Conservation (phyloP, 30 jellyfish, hydroid and myxozoan genomes). For the Haliclystus octoradiatus region DNA sequence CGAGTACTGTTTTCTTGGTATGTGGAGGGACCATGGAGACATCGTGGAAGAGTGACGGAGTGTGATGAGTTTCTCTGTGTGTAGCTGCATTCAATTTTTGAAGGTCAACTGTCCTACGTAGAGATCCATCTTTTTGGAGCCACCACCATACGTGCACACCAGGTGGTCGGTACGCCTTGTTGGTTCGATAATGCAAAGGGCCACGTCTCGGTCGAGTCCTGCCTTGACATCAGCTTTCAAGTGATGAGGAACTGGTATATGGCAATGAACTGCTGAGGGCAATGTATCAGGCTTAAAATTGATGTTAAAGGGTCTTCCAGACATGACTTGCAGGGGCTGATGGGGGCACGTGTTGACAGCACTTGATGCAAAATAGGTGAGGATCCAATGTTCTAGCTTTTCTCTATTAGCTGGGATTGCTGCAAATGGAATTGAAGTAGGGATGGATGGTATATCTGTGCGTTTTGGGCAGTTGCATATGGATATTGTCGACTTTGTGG, state of each 20-base stretch:
- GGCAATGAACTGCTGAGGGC: constrained; percentile 28
- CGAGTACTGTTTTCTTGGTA: constrained; percentile 41
- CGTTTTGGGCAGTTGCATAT: constrained; percentile 1
- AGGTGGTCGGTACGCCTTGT: constrained; percentile 22
- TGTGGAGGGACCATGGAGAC: constrained; percentile 17
- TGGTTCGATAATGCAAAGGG: constrained; percentile 22
- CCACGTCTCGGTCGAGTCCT: constrained; percentile 15
- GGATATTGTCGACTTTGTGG: not conserved
- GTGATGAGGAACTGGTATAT: constrained; percentile 15
- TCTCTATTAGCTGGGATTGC: constrained; percentile 26
- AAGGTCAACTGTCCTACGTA: constrained; percentile 32
- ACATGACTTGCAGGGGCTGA: constrained; percentile 28
- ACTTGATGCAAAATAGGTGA: constrained; percentile 10
- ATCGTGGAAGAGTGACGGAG: constrained; percentile 27
- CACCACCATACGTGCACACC: constrained; percentile 15
- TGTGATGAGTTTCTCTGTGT: constrained; percentile 55
- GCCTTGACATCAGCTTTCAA: constrained; percentile 6
- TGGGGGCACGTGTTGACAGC: constrained; percentile 31
- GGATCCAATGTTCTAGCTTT: constrained; percentile 13
- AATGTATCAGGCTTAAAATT: constrained; percentile 7
- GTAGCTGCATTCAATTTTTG: constrained; percentile 33
- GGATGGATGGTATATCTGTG: constrained; percentile 15
- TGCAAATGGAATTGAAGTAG: constrained; percentile 12
- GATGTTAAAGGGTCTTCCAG: constrained; percentile 15
- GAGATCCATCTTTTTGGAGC: constrained; percentile 7